Evolutionary conservation across 2,888 invertebrate species (phyloP).

Genomic region (Hirtodrosophila trivittata): DNA sequence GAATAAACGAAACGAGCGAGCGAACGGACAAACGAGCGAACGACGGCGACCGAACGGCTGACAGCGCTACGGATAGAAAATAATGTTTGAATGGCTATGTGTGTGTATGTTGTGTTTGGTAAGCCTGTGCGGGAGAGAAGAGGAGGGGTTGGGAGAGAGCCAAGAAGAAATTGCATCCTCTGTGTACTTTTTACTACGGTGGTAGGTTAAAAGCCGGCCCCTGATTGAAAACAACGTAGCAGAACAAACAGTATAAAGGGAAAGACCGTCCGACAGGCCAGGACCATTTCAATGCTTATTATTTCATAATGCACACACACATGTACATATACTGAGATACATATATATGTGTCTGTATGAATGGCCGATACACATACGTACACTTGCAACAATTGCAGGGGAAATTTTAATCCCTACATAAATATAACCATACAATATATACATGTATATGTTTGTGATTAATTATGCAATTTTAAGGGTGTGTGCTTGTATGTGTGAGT

Average conservation of each 20-base stretch:
- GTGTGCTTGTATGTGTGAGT: conserved; percentile 3
- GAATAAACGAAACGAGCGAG: conserved; percentile 11
- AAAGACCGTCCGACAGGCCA: conserved; percentile 11
- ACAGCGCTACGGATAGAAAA: conserved; percentile 38
- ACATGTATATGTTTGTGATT: conserved; percentile 16
- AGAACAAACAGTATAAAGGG: conserved; percentile 20
- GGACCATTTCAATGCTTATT: conserved; percentile 54
- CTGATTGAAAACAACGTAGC: conserved; percentile 31
- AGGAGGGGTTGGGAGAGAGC: conserved; percentile 1
- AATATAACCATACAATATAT: conserved; percentile 27
- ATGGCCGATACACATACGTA: conserved; percentile 17
- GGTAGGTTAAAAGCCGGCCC: conserved; percentile 73
- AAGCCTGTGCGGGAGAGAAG: background rate
- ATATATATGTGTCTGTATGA: conserved; percentile 12
- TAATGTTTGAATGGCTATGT: conserved; percentile 14
- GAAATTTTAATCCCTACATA: conserved; percentile 26
- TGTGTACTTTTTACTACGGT: conserved; percentile 46
- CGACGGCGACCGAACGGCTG: conserved; percentile 29
- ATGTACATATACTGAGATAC: conserved; percentile 23
- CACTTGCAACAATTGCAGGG: conserved; percentile 49
- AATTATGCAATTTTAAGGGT: conserved; percentile 21
- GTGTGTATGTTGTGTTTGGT: too few species aligned
- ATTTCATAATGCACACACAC: conserved; percentile 62
- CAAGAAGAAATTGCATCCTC: conserved; percentile 28
- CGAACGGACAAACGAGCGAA: background rate